These are phyloP conservation scores for Parthenolecanium corni DNA, from an alignment of 2,888 invertebrate species.

Conservation along the genomic window DNA sequence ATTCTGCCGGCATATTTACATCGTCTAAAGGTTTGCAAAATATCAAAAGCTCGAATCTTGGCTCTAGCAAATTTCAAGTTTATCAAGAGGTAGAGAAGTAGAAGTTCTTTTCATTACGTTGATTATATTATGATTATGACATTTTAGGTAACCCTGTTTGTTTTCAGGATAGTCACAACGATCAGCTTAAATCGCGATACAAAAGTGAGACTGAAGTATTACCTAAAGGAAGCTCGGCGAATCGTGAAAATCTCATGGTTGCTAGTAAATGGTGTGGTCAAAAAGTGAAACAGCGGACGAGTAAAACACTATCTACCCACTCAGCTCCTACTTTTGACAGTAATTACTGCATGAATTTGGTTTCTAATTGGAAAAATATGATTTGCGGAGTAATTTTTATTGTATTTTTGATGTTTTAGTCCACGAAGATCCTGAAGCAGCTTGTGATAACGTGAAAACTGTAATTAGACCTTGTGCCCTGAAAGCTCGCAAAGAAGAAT, in stretches of 20 bases:
- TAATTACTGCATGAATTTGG: conserved; percentile 32
- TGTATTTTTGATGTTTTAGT: conserved; percentile 40
- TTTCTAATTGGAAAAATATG: not conserved
- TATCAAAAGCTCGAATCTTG: not conserved
- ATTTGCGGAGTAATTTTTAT: no score
- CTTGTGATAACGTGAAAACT: conserved; percentile 36
- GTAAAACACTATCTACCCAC: conserved; percentile 32
- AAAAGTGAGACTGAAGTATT: conserved; percentile 9
- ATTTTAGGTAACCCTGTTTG: not conserved
- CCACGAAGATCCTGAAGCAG: conserved; percentile 47
- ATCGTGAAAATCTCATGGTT: conserved; percentile 58
- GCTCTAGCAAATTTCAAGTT: conserved; percentile 10
- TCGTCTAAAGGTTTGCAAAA: not conserved
- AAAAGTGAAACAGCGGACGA: conserved; percentile 27
- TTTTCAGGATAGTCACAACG: conserved; percentile 10
- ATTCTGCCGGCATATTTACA: conserved; percentile 10
- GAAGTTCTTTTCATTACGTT: not conserved
- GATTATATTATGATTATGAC: not conserved
- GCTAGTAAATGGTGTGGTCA: conserved; percentile 53
- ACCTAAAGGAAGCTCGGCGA: conserved; percentile 34
- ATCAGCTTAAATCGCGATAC: not conserved
- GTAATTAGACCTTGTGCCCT: conserved; percentile 33
- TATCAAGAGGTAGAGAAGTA: conserved; percentile 13
- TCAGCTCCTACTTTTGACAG: conserved; percentile 42
- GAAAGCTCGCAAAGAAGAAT: conserved; percentile 41